Evolutionary conservation across 2,797 vertebrate species (phyloP).

Genomic region (Acomys russatus): DNA sequence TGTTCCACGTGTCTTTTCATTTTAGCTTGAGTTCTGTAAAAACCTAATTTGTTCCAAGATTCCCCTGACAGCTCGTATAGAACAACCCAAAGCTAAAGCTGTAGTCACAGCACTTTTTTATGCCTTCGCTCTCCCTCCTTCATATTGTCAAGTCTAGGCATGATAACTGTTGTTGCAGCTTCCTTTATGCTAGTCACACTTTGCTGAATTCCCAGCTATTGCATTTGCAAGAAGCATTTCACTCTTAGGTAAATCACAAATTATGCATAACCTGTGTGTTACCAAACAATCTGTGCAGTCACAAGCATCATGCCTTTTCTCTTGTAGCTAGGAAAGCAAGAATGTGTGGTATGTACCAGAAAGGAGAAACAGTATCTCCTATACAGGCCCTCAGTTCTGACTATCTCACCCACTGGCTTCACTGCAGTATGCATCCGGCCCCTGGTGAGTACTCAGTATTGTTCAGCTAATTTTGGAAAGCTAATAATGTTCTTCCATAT

Average conservation of each 20-base stretch:
- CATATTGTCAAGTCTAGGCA: not conserved
- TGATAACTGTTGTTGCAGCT: not conserved
- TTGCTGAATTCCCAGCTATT: not conserved
- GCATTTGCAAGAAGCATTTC: not conserved
- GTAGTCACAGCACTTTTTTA: not conserved
- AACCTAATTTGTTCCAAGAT: not conserved
- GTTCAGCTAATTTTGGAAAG: not conserved
- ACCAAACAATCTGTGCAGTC: not conserved
- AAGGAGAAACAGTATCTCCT: not conserved
- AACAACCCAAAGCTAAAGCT: not conserved
- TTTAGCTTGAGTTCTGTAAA: not conserved
- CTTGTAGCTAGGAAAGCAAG: not conserved
- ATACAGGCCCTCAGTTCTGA: not conserved
- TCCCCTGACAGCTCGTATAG: not conserved
- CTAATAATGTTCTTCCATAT: not conserved
- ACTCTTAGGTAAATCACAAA: not conserved
- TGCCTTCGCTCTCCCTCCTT: not conserved
- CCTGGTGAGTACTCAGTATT: not conserved
- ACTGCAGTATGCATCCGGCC: not conserved
- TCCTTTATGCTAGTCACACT: not conserved
- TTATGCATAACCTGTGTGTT: not conserved
- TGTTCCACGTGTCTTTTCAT: not conserved
- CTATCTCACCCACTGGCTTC: not conserved
- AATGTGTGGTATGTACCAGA: not conserved
- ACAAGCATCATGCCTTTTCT: not conserved